Conservation (phyloP, 2,113 vertebrate species). For the Bufo gargarizans region DNA sequence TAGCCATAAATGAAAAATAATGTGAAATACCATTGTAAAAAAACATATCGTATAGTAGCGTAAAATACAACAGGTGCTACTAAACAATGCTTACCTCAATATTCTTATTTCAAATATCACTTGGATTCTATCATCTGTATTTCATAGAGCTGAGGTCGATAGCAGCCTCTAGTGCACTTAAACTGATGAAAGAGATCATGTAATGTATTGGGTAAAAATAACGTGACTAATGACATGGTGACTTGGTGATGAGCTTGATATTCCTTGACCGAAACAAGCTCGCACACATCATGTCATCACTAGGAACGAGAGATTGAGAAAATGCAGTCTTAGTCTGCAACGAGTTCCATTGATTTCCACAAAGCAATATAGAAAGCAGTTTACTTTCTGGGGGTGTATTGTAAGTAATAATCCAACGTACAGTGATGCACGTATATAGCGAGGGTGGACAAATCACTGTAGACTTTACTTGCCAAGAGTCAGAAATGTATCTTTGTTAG, state of each 20-base stretch:
- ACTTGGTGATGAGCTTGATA: slow-evolving; percentile 1
- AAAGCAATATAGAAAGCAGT: neutral
- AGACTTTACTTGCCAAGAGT: neutral
- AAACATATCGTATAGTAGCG: too few species aligned
- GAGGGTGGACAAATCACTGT: neutral
- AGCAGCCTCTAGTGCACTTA: neutral
- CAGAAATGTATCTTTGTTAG: neutral
- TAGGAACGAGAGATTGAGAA: neutral
- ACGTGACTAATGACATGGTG: neutral
- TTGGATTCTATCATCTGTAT: neutral
- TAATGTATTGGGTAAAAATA: neutral
- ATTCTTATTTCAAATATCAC: neutral
- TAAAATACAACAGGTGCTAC: too few species aligned
- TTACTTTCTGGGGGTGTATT: neutral
- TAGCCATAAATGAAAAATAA: too few species aligned
- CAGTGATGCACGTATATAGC: neutral
- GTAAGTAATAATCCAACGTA: neutral
- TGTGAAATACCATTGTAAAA: too few species aligned
- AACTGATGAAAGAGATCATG: neutral
- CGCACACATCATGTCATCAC: neutral
- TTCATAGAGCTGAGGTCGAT: neutral
- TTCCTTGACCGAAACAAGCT: neutral
- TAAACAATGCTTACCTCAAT: neutral
- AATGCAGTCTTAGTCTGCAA: neutral
- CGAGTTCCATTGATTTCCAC: neutral